These are phyloP conservation scores for Nothoprocta pentlandii DNA, from an alignment of 2,113 vertebrate genomes.

Conservation along the genomic window DNA sequence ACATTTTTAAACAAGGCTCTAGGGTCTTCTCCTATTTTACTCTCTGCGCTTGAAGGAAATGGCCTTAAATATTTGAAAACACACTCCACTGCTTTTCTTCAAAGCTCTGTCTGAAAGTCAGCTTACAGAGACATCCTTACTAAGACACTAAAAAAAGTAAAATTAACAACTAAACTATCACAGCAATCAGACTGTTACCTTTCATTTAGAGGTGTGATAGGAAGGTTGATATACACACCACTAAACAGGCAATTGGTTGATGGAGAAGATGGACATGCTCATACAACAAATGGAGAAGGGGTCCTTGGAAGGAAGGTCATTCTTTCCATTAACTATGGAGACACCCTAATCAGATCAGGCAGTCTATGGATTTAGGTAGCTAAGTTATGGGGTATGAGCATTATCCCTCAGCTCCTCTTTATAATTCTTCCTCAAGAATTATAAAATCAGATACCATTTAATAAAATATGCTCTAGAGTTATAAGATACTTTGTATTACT, in stretches of 20 bases:
- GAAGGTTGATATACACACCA: background rate
- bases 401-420: background rate
- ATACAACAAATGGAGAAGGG: background rate
- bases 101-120: slow-evolving; percentile 14
- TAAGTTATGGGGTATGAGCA: background rate
- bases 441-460: too few species aligned
- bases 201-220: background rate
- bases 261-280: background rate
- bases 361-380: background rate
- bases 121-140: background rate
- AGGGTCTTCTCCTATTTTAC: background rate
- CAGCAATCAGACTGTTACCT: background rate
- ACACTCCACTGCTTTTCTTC: background rate
- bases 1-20: background rate
- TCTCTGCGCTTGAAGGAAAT: background rate
- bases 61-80: background rate
- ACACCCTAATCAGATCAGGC: background rate
- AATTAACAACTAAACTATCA: too few species aligned
- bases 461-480: too few species aligned
- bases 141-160: too few species aligned
- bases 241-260: background rate
- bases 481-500: too few species aligned
- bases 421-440: too few species aligned
- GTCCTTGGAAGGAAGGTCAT: background rate
- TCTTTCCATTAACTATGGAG: background rate